Conservation (phyloP, 2,797 vertebrate species). For the Paratrypauchen microcephalus region DNA sequence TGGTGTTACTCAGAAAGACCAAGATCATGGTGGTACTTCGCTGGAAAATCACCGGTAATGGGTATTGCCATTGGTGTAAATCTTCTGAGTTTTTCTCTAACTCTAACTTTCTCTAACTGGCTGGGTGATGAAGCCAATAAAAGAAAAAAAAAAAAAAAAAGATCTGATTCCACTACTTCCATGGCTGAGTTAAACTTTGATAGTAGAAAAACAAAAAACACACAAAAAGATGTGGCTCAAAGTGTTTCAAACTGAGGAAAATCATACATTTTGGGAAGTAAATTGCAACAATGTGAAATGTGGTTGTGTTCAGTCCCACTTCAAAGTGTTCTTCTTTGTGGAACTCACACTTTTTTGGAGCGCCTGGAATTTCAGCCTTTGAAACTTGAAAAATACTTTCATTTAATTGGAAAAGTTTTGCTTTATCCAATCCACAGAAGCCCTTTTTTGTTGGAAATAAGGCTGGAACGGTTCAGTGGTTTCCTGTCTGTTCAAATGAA, state of each 20-base stretch:
- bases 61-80: not conserved
- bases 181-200: not conserved
- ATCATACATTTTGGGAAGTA: too few relatives aligned
- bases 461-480: constrained; percentile 7
- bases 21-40: too few relatives aligned
- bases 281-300: too few relatives aligned
- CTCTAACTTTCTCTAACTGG: not conserved
- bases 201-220: too few relatives aligned
- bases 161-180: not conserved
- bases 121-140: not conserved
- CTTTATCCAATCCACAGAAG: not conserved
- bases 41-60: too few relatives aligned
- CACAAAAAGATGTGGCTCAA: too few relatives aligned
- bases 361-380: not conserved
- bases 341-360: not conserved
- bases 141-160: not conserved
- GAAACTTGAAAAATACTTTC: not conserved
- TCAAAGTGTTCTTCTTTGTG: too few relatives aligned
- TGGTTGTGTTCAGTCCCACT: too few relatives aligned
- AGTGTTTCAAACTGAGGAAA: too few relatives aligned
- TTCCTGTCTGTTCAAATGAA: constrained; percentile 20
- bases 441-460: not conserved
- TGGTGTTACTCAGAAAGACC: too few relatives aligned
- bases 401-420: not conserved
- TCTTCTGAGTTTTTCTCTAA: not conserved